Conservation (phyloP, 1,140 invertebrate genomes). For the Calycopis cecrops region DNA sequence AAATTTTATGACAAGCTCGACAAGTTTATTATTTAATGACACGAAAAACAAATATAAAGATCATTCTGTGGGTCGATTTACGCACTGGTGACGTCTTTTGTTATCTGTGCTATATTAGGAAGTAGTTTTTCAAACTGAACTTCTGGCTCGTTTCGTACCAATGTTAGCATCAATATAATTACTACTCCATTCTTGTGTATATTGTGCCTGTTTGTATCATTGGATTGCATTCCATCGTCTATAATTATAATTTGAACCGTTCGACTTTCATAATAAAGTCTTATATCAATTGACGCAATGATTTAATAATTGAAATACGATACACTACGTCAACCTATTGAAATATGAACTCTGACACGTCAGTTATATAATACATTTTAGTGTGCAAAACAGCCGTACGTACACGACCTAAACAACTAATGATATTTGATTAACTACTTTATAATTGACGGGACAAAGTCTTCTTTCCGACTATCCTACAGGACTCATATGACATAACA, state of each 20-base stretch:
- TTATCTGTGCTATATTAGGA: no score
- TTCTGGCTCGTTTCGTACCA: neutral
- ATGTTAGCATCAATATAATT: constrained; percentile 18
- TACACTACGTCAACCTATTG: constrained; percentile 35
- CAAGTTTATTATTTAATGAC: no score
- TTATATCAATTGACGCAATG: constrained; percentile 38
- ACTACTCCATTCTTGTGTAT: constrained; percentile 42
- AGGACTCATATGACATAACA: constrained; percentile 41
- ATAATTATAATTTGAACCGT: constrained; percentile 38
- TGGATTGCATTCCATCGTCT: constrained; percentile 38
- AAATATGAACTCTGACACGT: constrained; percentile 46
- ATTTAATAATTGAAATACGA: constrained; percentile 54
- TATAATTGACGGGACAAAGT: constrained; percentile 37
- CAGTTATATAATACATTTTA: constrained; percentile 39
- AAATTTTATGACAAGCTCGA: no score
- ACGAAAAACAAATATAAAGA: neutral
- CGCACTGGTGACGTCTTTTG: neutral
- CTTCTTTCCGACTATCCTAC: constrained; percentile 33
- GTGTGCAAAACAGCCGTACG: constrained; percentile 27
- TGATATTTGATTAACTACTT: constrained; percentile 54
- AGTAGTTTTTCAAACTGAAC: neutral
- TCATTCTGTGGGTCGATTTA: neutral
- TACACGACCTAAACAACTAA: constrained; percentile 33
- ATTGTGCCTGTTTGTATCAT: constrained; percentile 22
- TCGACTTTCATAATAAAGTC: constrained; percentile 34